Conservation (phyloP, 2,888 invertebrate genomes). For the Ennomos quercinarius region DNA sequence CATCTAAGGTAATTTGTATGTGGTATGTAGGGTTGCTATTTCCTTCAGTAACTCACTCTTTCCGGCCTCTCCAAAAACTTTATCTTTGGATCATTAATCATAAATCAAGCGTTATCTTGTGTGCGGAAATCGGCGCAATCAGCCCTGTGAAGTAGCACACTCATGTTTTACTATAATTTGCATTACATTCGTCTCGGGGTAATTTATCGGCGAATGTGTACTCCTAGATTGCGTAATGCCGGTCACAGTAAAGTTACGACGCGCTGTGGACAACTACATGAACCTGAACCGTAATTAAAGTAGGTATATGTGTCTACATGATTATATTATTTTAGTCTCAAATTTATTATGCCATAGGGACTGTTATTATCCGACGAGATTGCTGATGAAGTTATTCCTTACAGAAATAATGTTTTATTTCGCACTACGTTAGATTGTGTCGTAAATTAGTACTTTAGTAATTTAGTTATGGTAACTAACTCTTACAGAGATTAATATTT, state of each 20-base stretch:
- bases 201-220: conserved; percentile 23
- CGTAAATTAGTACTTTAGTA: conserved; percentile 24
- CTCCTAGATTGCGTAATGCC: conserved; percentile 19
- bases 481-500: neutral
- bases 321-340: conserved; percentile 31
- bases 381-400: conserved; percentile 31
- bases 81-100: conserved; percentile 70
- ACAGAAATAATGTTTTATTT: conserved; percentile 33
- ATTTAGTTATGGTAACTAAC: conserved; percentile 7
- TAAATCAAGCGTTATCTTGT: conserved; percentile 64
- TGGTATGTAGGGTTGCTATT: conserved; percentile 57
- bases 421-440: conserved; percentile 24
- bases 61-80: conserved; percentile 58
- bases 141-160: conserved; percentile 48
- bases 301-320: conserved; percentile 32
- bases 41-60: conserved; percentile 55
- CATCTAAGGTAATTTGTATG: conserved; percentile 67
- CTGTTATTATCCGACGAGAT: conserved; percentile 26
- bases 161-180: conserved; percentile 46
- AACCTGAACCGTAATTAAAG: conserved; percentile 38
- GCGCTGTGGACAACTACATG: conserved; percentile 29
- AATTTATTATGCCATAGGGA: conserved; percentile 25
- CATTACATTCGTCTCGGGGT: conserved; percentile 33
- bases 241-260: conserved; percentile 31
- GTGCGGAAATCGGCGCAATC: conserved; percentile 50